Evolutionary conservation across 2,113 vertebrate genomes (phyloP), one percentile per base, ranked within the genome.

Genomic region (Cyprinus carpio): DNA sequence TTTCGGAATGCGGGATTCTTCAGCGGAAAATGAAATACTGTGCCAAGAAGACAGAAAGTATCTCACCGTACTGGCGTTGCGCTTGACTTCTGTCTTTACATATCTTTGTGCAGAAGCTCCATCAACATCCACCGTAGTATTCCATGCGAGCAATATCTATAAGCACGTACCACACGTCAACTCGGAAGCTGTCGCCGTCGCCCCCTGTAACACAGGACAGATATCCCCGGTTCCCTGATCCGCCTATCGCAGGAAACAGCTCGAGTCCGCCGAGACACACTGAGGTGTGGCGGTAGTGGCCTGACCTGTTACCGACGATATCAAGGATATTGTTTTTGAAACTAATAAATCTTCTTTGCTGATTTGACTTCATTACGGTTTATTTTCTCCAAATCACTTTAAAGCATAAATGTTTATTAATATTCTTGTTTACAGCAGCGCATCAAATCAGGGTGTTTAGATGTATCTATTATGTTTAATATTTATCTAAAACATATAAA

Each of bases 151-250:
- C 62, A 43, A 13, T 67, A n/a, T 76, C 23, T 40, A 64, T 8
- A 62, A 87, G 86, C 89, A 89, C 89, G 89, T 89, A 90, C 75
- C 82, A 40, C 86, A 88, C 86, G 89, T 81, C 84, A 86, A 74
- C 87, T 25, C 29, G 79, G 56, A 85, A 87, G 75, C 60, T 69
- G 62, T 79, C 82, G 25, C 78, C 82, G 62, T 79, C 82, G 25
- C 72, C 82, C 82, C 49, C 58, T 72, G 51, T 46, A 62, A 58
- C 71, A 27, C 51, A 31, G 56, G 79, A 76, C 67, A 75, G 49
- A 29, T 51, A 75, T 37, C 23, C 71, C 56, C 25, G 31, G 34
- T 23, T 31, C n/a, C 65, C 54, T 60, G 27, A 54, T 72, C 60
- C 51, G 69, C 62, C 78, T 69, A 43, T 43, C 75, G 31, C 27